Evolutionary conservation across 1,140 invertebrate species (phyloP), one percentile per base, ranked within the genome.

Genomic region (Trichonephila inaurata): DNA sequence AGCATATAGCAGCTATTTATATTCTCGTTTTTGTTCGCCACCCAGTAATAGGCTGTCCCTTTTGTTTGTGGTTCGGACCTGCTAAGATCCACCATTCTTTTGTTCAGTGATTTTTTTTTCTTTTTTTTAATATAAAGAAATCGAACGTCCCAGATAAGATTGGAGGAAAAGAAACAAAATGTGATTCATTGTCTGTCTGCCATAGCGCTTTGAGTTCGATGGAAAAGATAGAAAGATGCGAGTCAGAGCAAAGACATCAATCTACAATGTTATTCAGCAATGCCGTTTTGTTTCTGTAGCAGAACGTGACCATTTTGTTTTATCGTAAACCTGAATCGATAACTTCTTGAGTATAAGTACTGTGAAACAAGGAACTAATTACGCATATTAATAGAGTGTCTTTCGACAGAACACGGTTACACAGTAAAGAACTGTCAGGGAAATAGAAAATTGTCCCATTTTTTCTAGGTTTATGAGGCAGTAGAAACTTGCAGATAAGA

Each of bases 91-190:
- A 7, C 89, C n/a, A 77, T 90, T 91, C 72, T 91, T 91, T 91
- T 91, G 89, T 91, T 61, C 51, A 16, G 12, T 7, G 62, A n/a
- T 16, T 28, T 2, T 18, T 72, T 89, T 12, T 1, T 1, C 51
- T 51, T 12, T 51, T 51, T 28, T 61, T 82, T 66, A 1, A 66
- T n/a, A 16, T 44, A 83, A 83, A 85, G 58, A 61, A 83, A 51
- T 81, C 51, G 60, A 66, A 92, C 51, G 90, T 81, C 72, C 88
- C 69, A 91, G 89, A 91, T 91, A 82, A 82, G 89, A 90, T 90
- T 33, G 61, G 19, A 40, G 19, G 33, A 40, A 24, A 24, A 69
- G n/a, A 40, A 90, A 90, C 69, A 90, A 91, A 91, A 62, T 33
- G 51, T 19, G n/a, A 24, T 77, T n/a, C 89, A 91, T 91, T 91